These are phyloP conservation scores for Archocentrus centrarchus DNA, from an alignment of 2,113 vertebrate species.

Conservation along the genomic window DNA sequence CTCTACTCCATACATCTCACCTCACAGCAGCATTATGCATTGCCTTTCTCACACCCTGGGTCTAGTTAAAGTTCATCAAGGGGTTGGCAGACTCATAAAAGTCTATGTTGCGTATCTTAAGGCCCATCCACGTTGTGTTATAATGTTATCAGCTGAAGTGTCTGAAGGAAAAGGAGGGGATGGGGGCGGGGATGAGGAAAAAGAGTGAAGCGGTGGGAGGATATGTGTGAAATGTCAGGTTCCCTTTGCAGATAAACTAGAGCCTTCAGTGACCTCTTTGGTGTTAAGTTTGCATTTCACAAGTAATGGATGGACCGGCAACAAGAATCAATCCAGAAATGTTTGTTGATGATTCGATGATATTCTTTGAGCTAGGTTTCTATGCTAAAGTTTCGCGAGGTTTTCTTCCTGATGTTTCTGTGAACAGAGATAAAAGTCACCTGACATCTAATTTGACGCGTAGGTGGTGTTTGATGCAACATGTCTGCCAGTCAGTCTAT, in stretches of 20 bases:
- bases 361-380: neutral
- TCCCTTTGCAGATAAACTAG: constrained; percentile 33
- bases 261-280: constrained; percentile 10
- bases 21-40: constrained; percentile 13
- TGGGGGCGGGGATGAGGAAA: neutral
- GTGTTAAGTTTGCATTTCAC: neutral
- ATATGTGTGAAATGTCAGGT: constrained; percentile 39
- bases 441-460: too few relatives aligned
- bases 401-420: neutral
- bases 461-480: too few relatives aligned
- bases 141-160: constrained; percentile 64
- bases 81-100: constrained; percentile 77
- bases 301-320: neutral
- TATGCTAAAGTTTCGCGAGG: neutral
- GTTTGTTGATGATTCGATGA: too few relatives aligned
- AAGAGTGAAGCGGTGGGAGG: constrained; percentile 8
- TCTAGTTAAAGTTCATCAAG: constrained; percentile 72
- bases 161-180: constrained; percentile 3
- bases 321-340: neutral
- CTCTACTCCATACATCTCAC: neutral
- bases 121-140: constrained; percentile 47
- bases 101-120: constrained; percentile 72
- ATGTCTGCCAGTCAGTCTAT: too few relatives aligned
- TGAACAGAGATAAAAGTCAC: neutral
- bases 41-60: constrained; percentile 13